A percentile compares a stretch with the other conserved stretches of the same genome.
Evolutionary conservation across 2,797 vertebrate genomes (phyloP).

Genomic region (Percopsis omiscomaycus): DNA sequence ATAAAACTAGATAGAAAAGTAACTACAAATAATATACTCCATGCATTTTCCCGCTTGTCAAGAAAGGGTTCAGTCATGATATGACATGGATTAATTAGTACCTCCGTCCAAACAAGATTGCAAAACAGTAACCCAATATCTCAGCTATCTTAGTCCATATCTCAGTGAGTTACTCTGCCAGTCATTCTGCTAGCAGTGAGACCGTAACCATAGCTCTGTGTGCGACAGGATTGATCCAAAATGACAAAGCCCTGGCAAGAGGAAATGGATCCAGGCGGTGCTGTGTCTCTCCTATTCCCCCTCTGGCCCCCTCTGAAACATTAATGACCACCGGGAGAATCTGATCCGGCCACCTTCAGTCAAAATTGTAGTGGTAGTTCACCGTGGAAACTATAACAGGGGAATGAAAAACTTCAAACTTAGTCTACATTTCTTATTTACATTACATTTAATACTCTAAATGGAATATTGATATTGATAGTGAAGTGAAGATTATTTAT

Average conservation of each 20-base stretch:
- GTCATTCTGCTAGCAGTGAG: constrained; percentile 33
- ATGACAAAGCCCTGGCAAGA: constrained; percentile 54
- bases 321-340: constrained; percentile 79
- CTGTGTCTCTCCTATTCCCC: constrained; percentile 70
- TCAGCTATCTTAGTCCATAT: constrained; percentile 12
- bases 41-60: neutral
- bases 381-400: neutral
- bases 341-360: constrained; percentile 71
- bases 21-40: neutral
- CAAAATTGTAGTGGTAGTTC: constrained; percentile 34
- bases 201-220: constrained; percentile 26
- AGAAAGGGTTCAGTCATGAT: neutral
- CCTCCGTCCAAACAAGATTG: neutral
- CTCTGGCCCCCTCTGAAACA: constrained; percentile 77
- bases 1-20: neutral
- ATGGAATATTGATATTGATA: neutral
- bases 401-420: neutral
- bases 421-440: neutral
- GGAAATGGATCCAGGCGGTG: constrained; percentile 72
- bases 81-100: neutral
- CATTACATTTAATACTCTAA: neutral
- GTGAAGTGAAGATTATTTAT: neutral
- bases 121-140: neutral
- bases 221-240: constrained; percentile 46
- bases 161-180: constrained; percentile 23